Conservation (phyloP, 1,140 invertebrate genomes). For the Pteromalus puparum region DNA sequence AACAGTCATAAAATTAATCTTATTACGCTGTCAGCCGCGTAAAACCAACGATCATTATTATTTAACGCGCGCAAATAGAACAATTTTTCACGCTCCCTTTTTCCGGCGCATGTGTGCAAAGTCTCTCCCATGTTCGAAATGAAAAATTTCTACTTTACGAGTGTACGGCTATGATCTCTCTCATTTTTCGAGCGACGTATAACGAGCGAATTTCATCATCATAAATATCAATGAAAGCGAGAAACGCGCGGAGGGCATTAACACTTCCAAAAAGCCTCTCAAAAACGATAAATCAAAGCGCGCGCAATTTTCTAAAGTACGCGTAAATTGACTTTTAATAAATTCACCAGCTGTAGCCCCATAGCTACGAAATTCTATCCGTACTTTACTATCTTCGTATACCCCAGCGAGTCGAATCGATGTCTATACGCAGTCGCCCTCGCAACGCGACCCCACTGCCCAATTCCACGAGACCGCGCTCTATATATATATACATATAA, state of each 20-base stretch:
- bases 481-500: background rate
- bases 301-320: constrained; percentile 25
- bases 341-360: constrained; percentile 18
- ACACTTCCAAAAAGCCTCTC: background rate
- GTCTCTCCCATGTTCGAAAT: too few species aligned
- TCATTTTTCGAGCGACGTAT: background rate
- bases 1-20: constrained; percentile 41
- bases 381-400: background rate
- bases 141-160: background rate
- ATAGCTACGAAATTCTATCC: too few species aligned
- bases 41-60: background rate
- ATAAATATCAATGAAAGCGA: background rate
- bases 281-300: constrained; percentile 10
- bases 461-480: constrained; percentile 1
- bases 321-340: constrained; percentile 39
- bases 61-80: constrained; percentile 4
- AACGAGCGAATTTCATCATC: background rate
- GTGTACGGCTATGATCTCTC: background rate
- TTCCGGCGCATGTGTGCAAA: background rate
- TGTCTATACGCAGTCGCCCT: background rate
- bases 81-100: constrained; percentile 1
- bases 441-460: constrained; percentile 18
- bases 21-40: constrained; percentile 15
- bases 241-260: background rate
- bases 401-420: background rate